A percentile compares a stretch with the other conserved stretches of the same genome.
Evolutionary conservation across 2,888 invertebrate genomes (phyloP).

Genomic region (Ametastegia equiseti): DNA sequence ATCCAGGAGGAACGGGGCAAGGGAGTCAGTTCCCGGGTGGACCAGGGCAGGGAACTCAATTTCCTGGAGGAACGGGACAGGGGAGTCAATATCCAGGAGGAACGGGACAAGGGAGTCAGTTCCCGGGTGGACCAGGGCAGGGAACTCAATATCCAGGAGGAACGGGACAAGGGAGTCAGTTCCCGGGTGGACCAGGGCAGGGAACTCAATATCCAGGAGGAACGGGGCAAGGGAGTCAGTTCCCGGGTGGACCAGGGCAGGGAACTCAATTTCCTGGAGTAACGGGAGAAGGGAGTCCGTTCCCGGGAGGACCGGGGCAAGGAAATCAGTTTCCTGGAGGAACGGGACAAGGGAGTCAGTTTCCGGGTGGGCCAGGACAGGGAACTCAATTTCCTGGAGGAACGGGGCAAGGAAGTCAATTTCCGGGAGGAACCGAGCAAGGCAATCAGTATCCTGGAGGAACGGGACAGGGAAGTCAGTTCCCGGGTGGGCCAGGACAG

Average conservation of each 20-base stretch:
- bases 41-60: conserved; percentile 38
- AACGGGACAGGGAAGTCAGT: conserved; percentile 42
- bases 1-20: conserved; percentile 48
- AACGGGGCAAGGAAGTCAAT: conserved; percentile 40
- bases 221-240: conserved; percentile 49
- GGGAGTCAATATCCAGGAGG: not conserved
- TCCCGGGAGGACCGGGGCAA: conserved; percentile 17
- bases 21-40: conserved; percentile 50
- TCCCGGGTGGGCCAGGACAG: conserved; percentile 34
- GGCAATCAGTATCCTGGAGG: conserved; percentile 28
- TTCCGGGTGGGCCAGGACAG: too few species aligned
- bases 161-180: conserved; percentile 44
- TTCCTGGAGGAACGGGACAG: conserved; percentile 51
- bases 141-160: conserved; percentile 19
- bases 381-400: too few species aligned
- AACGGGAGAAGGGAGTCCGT: conserved; percentile 39
- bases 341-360: conserved; percentile 41
- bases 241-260: conserved; percentile 38
- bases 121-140: conserved; percentile 44
- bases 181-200: conserved; percentile 32
- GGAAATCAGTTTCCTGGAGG: conserved; percentile 51
- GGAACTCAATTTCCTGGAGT: conserved; percentile 40
- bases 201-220: conserved; percentile 53
- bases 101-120: conserved; percentile 48
- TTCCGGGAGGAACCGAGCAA: conserved; percentile 52